Base-by-base conservation (phyloP, 2,113 vertebrate genomes). In the Nannobrachium achirus region DNA sequence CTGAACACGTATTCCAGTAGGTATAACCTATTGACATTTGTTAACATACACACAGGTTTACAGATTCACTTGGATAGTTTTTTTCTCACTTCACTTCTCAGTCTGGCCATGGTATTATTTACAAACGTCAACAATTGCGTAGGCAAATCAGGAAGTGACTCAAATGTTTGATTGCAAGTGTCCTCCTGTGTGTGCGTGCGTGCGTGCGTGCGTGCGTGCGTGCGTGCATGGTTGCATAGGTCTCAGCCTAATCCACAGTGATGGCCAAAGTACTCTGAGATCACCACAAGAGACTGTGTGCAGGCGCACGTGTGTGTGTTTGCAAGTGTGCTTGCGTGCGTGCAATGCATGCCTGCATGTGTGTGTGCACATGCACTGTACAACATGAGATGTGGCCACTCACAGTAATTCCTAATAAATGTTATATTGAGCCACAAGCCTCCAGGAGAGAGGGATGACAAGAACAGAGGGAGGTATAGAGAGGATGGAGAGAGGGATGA, bases 161-260 rank as follows among this genome's bases (percentile, higher is more conserved):
- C n/a, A n/a, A n/a, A n/a, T n/a, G n/a, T n/a, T n/a, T n/a, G n/a
- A n/a, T n/a, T n/a, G n/a, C n/a, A n/a, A n/a, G n/a, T n/a, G n/a
- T n/a, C n/a, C n/a, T n/a, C n/a, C n/a, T 19, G 18, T 44, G 6
- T 15, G 15, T 20, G 20, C 16, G 6, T 53, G 9, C 13, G 51
- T 53, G 51, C 1, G 6, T 49, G 14, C 6, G 46, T 11, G 10
- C 14, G 10, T 44, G 10, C 8, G 15, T 38, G 20, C 19, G 6
- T 53, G 9, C 20, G 51, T 53, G 51, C 2, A 3, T 49, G 13
- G 94, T 93, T 95, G 91, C 93, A 94, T 95, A 92, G 88, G 89
- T 93, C 92, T 93, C 92, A 92, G 86, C 89, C 94, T 97, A 96
- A 97, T 96, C 94, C 91, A 92, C 92, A 91, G 92, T 91, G 94